Base-by-base conservation (phyloP, 2,888 invertebrate species). In the Malthinus flaveolus region DNA sequence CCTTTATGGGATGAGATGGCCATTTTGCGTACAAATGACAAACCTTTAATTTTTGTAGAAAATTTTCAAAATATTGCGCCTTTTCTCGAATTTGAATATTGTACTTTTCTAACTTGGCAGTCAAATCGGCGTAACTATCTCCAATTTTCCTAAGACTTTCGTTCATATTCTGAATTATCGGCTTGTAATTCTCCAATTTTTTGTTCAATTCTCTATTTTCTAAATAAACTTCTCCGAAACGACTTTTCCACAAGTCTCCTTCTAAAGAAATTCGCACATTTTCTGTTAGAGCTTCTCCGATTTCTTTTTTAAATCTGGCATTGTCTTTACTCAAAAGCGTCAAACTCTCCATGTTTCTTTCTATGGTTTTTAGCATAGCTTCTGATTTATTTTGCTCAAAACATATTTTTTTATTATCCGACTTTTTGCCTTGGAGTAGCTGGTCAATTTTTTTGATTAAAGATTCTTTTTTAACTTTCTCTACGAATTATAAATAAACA, bases 221-320 rank as follows among this genome's bases (percentile, higher is more conserved):
- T 6, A 45, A 42, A 31, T 54, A 49, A 5, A 37, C 15, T 10
- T 54, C 54, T 3, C 35, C 45, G 33, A 54, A 54, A 46, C 46
- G 32, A 11, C 15, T 50, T 45, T 54, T 59, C 59, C 54, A 59
- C 23, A 53, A 7, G 10, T 46, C 15, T 42, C 7, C 42, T 33
- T 59, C 55, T 11, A 7, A 11, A 4, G 12, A 46, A 9, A 42
- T 1, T 7, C 6, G 32, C 15, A 53, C 12, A 8, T 36, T 56
- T 32, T 42, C 45, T 5, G 1, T 15, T 13, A 39, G 11, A 11
- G 33, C n/a, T 23, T 45, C 7, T 13, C 13, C 9, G 6, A 45
- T 7, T 11, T 58, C 45, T 46, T 15, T 32, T 8, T 32, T 11
- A 5, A 53, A 32, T 7, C 37, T 49, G 7, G 44, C 37, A 13